These are phyloP conservation scores for Ophonus ardosiacus DNA, from an alignment of 2,888 invertebrate genomes.

Conservation along the genomic window DNA sequence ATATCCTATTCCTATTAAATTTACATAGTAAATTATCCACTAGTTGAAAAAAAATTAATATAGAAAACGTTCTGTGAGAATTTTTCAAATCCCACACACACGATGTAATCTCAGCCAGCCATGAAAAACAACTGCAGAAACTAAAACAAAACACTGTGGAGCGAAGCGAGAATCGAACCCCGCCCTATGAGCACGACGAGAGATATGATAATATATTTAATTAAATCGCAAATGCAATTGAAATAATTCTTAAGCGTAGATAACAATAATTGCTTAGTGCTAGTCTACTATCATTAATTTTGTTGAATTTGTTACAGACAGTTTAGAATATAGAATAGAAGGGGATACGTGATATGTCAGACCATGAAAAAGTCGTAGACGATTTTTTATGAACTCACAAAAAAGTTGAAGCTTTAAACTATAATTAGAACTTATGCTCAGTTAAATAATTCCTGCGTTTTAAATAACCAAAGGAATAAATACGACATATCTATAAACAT, in stretches of 20 bases:
- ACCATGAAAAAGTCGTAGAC: not conserved
- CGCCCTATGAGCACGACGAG: conserved; percentile 47
- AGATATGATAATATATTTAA: conserved; percentile 61
- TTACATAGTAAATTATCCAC: not conserved
- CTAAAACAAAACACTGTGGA: not conserved
- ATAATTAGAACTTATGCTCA: too few species aligned
- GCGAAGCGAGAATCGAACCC: conserved; percentile 40
- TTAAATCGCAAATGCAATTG: conserved; percentile 56
- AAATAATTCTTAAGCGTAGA: conserved; percentile 47
- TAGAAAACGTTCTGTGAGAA: not conserved
- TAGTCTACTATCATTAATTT: not conserved
- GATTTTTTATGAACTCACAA: not conserved
- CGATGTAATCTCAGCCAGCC: not conserved
- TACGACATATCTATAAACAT: too few species aligned
- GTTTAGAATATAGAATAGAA: conserved; percentile 1
- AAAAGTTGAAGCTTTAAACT: not conserved
- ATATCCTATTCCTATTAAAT: not conserved
- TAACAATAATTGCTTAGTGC: conserved; percentile 3
- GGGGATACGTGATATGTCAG: not conserved
- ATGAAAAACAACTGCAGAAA: not conserved
- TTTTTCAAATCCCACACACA: not conserved
- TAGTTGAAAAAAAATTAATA: not conserved
- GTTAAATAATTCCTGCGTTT: too few species aligned
- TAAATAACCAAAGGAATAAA: too few species aligned
- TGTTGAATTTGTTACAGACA: not conserved